Conservation (phyloP, 1,140 invertebrate species). For the Galendromus occidentalis region DNA sequence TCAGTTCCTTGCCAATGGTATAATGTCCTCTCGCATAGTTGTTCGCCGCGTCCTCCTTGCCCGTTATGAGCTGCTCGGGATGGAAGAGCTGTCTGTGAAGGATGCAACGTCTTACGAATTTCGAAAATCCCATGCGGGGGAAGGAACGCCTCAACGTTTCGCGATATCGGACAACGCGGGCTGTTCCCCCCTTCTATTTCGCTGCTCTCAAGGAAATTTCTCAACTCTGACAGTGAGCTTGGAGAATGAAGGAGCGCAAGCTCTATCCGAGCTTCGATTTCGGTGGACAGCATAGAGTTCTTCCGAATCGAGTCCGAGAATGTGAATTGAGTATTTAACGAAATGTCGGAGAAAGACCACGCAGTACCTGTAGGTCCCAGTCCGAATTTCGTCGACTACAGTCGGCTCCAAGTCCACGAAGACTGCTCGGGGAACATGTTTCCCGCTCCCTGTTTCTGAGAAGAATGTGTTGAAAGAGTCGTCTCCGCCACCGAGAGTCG, state of each 20-base stretch:
- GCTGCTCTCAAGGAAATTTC: no score
- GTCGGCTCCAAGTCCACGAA: constrained; percentile 35
- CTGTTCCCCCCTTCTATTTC: no score
- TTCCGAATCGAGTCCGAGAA: no score
- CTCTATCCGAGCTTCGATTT: no score
- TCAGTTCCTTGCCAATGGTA: constrained; percentile 33
- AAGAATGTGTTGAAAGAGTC: constrained; percentile 36
- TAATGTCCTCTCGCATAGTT: constrained; percentile 35
- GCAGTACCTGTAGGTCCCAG: constrained; percentile 14
- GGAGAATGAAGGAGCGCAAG: no score
- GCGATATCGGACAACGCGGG: no score
- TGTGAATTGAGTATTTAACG: no score
- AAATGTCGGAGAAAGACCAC: no score
- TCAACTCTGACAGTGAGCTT: no score
- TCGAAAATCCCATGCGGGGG: no score
- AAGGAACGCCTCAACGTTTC: no score
- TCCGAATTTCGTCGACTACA: constrained; percentile 27
- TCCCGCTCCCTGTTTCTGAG: constrained; percentile 29
- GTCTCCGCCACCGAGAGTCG: constrained; percentile 25
- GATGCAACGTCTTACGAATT: constrained; percentile 10
- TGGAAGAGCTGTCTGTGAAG: constrained; percentile 26
- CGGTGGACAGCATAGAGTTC: no score
- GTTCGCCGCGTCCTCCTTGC: constrained; percentile 56
- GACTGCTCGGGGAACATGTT: constrained; percentile 30
- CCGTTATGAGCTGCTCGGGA: constrained; percentile 37